Evolutionary conservation across 2,888 invertebrate species (phyloP).

Genomic region (Gortyna flavago): DNA sequence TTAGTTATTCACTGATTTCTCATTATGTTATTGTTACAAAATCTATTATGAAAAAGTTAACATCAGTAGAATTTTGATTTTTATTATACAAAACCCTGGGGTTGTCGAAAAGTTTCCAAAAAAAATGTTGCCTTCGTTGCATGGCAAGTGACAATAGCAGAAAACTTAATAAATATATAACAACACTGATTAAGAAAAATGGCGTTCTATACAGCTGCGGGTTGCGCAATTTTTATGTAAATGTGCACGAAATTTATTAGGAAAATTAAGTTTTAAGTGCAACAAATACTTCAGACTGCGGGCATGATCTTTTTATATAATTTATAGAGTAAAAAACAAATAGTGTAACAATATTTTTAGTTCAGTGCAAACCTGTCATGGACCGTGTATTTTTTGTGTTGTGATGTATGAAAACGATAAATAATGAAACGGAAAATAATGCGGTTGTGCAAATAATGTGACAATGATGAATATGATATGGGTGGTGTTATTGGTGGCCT

Average conservation of each 20-base stretch:
- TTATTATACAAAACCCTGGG: background rate
- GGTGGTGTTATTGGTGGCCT: slow-evolving; percentile 88
- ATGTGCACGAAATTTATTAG: slow-evolving; percentile 84
- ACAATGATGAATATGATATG: slow-evolving; percentile 87
- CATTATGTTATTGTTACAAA: no score
- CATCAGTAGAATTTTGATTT: background rate
- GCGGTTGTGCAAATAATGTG: slow-evolving; percentile 87
- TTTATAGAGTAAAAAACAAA: slow-evolving; percentile 75
- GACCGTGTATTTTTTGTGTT: slow-evolving; percentile 88
- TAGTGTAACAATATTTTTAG: slow-evolving; percentile 76
- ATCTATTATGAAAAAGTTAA: background rate
- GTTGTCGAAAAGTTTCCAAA: background rate
- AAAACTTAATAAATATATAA: slow-evolving; percentile 54
- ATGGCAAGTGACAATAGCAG: slow-evolving; percentile 30
- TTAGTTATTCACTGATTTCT: background rate
- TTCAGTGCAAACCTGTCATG: slow-evolving; percentile 84
- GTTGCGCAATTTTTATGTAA: slow-evolving; percentile 90
- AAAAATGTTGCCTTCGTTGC: slow-evolving; percentile 46
- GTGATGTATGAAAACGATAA: slow-evolving; percentile 86
- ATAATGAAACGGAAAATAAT: slow-evolving; percentile 88
- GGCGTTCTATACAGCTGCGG: slow-evolving; percentile 89
- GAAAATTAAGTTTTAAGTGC: slow-evolving; percentile 78
- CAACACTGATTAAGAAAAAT: slow-evolving; percentile 84
- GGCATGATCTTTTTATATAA: slow-evolving; percentile 77
- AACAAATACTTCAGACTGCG: slow-evolving; percentile 75